Evolutionary conservation across 2,797 vertebrate genomes (phyloP), one percentile per base, ranked within the genome.

Genomic region (Bradypodion ventrale): DNA sequence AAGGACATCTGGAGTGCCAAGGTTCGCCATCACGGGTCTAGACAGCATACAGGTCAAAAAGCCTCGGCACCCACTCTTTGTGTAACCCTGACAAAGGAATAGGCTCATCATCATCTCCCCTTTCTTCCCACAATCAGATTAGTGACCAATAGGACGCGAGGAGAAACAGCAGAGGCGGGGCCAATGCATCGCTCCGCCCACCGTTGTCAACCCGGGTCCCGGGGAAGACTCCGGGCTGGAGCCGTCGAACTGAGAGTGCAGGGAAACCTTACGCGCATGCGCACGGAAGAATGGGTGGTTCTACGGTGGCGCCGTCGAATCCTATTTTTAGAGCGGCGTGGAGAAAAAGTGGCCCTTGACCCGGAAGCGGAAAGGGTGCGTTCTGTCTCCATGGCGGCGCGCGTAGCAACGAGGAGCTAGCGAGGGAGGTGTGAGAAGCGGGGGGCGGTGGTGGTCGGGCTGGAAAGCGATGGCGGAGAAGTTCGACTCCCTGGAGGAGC

Each of bases 401-500:
- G 25, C 63, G 4, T 76, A 62, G 65, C 78, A 49, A 81, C 69
- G 65, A n/a, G n/a, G 91, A 92, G 92, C 44, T 3, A 87, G 87
- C 0, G 1, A 12, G 35, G 40, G 15, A 2, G 0, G 1, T 0
- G 10, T 32, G 40, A 66, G 52, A 8, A 52, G 25, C 80, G 84
- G 1, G 1, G 40, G 7, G 2, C n/a, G n/a, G n/a, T n/a, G 9
- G 73, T 3, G 1, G 27, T 42, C 5, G 73, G 4, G 0, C 27
- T 21, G 42, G 0, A 21, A 25, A 16, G 0, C 2, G 0, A 99
- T 99, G 98, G 98, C 97, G 1, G 99, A 99, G 92, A 99, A 98
- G 93, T 99, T 99, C 84, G 99, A 99, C 73, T 99, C 98, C 4
- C 92, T 99, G 78, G 98, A 99, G 91, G 99, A 99, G 85, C 97